Evolutionary conservation across 2,113 vertebrate genomes (phyloP), one percentile per base, ranked within the genome.

Genomic region (Spea bombifrons): DNA sequence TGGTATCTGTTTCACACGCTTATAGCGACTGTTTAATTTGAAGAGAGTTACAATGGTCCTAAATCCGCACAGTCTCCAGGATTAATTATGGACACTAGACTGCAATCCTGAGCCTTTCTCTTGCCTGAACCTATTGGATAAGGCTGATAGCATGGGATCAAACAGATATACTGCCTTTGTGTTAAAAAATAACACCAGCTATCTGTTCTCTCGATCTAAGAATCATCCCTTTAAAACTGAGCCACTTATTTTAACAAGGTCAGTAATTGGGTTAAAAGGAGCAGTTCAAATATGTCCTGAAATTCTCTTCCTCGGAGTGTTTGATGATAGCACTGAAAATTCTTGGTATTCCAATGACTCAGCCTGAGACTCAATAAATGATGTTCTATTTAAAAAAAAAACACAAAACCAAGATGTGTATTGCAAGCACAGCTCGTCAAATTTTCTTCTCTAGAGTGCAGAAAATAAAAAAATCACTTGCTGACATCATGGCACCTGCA

Each of bases 21-120:
- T 88, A 90, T 86, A 83, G 88, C 88, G 88, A 88, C 89, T 91
- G 90, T 88, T 93, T 90, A 89, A 90, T 91, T 91, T 91, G 83
- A 90, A 92, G 89, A 88, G 84, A 87, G 86, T 86, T 86, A 87
- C 85, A 85, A 90, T 85, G 87, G 89, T 86, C 82, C 84, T 87
- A 93, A 92, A 92, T 91, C 90, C 85, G 7, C 13, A 76, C 86
- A 86, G 89, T 89, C 89, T 90, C 88, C 72, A 78, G 90, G 89
- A 92, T 92, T 92, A 92, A 91, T 92, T 89, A 89, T 86, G 87
- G 87, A 86, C 88, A 89, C 86, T 87, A 90, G 89, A 86, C 88
- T 87, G 86, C 81, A 87, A 83, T 75, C 87, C 82, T 87, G 87
- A 90, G 86, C 87, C 82, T 91, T 84, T 88, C 88, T 83, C 82